Conservation (phyloP, 2,888 invertebrate species). For the Caenorhabditis wallacei region DNA sequence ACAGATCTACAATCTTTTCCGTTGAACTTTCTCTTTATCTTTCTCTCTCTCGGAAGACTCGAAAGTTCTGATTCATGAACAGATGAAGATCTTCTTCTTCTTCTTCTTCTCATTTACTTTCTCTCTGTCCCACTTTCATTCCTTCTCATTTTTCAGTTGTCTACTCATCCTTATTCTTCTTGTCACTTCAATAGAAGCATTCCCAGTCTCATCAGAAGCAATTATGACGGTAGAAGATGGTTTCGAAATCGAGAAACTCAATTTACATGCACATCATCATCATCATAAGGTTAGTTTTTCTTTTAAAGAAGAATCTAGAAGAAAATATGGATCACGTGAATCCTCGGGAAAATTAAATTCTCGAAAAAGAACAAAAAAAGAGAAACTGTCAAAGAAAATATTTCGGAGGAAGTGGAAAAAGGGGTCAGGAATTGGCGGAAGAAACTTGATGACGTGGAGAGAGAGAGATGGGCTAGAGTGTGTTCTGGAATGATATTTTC, state of each 20-base stretch:
- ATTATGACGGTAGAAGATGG: conserved; percentile 38
- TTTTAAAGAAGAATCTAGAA: neutral
- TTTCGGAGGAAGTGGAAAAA: neutral
- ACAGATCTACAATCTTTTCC: conserved; percentile 8
- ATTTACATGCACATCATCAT: conserved; percentile 43
- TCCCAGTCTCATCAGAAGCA: conserved; percentile 32
- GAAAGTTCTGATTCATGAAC: conserved; percentile 5
- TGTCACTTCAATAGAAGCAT: conserved; percentile 11
- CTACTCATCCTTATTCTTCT: conserved; percentile 23
- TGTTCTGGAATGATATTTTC: conserved; percentile 33
- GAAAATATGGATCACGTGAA: neutral
- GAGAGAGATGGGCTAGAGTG: conserved; percentile 10
- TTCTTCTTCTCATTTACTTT: conserved; percentile 5
- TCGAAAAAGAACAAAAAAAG: neutral
- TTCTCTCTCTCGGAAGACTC: conserved; percentile 1
- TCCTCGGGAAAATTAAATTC: conserved; percentile 13
- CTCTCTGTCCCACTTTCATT: neutral
- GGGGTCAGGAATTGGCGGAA: conserved; percentile 33
- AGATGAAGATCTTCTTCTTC: neutral
- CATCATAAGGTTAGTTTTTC: conserved; percentile 54
- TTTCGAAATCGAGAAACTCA: conserved; percentile 21
- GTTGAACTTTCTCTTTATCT: conserved; percentile 2
- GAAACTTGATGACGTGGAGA: conserved; percentile 49
- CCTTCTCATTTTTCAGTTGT: conserved; percentile 20
- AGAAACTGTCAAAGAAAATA: conserved; percentile 2